Evolutionary conservation across 2,797 vertebrate species (phyloP).

Genomic region (Yasuhikotakia modesta): DNA sequence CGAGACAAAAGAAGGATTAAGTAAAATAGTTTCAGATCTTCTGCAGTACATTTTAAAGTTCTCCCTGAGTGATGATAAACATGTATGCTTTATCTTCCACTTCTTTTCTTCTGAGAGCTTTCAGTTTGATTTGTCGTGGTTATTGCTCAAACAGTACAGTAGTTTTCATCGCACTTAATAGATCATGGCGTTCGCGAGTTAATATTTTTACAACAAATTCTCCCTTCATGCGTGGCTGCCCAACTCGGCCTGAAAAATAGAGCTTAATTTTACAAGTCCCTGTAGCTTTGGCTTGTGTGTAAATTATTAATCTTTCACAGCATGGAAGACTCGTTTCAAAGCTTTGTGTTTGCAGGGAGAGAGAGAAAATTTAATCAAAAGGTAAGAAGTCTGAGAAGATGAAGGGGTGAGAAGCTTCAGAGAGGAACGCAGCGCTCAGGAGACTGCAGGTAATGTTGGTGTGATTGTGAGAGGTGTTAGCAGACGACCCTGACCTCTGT

Average conservation of each 20-base stretch:
- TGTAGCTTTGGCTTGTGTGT: constrained; percentile 62
- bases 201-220: constrained; percentile 40
- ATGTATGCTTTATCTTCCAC: constrained; percentile 9
- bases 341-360: constrained; percentile 16
- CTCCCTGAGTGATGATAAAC: constrained; percentile 32
- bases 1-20: constrained; percentile 46
- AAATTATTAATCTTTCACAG: constrained; percentile 71
- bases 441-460: neutral
- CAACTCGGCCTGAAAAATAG: constrained; percentile 42
- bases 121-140: constrained; percentile 9
- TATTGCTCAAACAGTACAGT: constrained; percentile 13
- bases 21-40: constrained; percentile 43
- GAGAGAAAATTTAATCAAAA: constrained; percentile 1
- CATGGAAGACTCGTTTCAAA: constrained; percentile 6
- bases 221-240: constrained; percentile 15
- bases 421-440: constrained; percentile 24
- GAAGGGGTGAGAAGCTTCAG: constrained; percentile 41
- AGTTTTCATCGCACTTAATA: neutral
- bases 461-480: constrained; percentile 10
- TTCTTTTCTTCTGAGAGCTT: constrained; percentile 5
- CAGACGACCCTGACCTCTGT: constrained; percentile 35
- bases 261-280: constrained; percentile 73
- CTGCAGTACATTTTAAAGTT: constrained; percentile 30
- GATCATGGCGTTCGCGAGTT: neutral
- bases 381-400: constrained; percentile 6